Evolutionary conservation across 2,888 invertebrate species (phyloP).

Genomic region (Hypselothyrea guttata): DNA sequence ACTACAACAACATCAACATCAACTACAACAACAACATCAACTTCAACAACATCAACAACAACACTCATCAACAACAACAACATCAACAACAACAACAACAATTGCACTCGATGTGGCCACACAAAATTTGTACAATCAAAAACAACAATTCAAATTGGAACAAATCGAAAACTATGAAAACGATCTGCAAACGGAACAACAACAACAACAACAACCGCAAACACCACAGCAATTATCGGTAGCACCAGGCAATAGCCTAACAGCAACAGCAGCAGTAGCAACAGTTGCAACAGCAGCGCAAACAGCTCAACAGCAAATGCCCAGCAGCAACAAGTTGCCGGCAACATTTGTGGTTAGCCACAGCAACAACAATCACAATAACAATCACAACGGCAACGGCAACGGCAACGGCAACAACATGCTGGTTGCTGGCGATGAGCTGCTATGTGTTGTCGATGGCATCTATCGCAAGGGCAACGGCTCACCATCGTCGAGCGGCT

Average conservation of each 20-base stretch:
- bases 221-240: slow-evolving; percentile 39
- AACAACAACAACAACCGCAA: slow-evolving; percentile 49
- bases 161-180: slow-evolving; percentile 81
- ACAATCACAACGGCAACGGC: slow-evolving; percentile 30
- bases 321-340: slow-evolving; percentile 31
- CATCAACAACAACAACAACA: slow-evolving; percentile 53
- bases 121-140: slow-evolving; percentile 79
- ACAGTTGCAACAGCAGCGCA: slow-evolving; percentile 23
- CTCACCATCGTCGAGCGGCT: slow-evolving; percentile 73
- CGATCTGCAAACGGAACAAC: slow-evolving; percentile 68
- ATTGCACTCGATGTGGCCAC: slow-evolving; percentile 70
- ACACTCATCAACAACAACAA: slow-evolving; percentile 51
- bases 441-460: slow-evolving; percentile 71
- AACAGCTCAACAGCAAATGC: slow-evolving; percentile 36
- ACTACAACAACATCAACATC: slow-evolving; percentile 56
- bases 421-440: slow-evolving; percentile 65
- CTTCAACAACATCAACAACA: slow-evolving; percentile 47
- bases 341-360: slow-evolving; percentile 16
- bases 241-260: slow-evolving; percentile 43
- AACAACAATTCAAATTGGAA: slow-evolving; percentile 80
- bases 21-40: slow-evolving; percentile 34
- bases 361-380: slow-evolving; percentile 24
- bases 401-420: slow-evolving; percentile 47
- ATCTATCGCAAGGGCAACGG: slow-evolving; percentile 78
- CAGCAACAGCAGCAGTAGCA: slow-evolving; percentile 45